Base-by-base conservation (phyloP, 2,113 vertebrate species). In the Bagarius yarrelli region DNA sequence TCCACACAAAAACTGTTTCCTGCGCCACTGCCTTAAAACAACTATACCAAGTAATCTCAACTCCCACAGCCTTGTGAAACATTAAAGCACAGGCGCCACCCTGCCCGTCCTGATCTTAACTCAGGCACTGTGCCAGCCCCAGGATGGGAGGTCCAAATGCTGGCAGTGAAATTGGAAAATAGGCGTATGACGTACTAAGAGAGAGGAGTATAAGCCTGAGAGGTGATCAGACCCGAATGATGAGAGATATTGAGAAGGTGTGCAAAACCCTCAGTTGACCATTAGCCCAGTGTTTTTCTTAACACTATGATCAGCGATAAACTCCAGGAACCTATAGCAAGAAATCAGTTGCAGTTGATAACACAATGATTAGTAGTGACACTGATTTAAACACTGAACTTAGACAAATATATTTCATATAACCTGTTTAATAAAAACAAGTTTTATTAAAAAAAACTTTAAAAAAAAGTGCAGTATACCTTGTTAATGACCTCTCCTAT, bases 201-300 rank as follows among this genome's bases (percentile, higher is more conserved):
- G 87, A 0, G 30, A 89, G 87, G 91, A 91, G 90, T 76, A 70
- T 79, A 47, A 85, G 32, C 13, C 44, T 3, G 21, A 27, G 30
- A 83, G 83, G 90, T 90, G 92, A 91, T 92, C 91, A 89, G 91
- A 89, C 86, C 61, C 27, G 57, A 72, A 90, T 4, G 95, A 94
- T 95, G 95, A 97, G 93, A 95, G 96, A 97, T 89, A 88, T 79
- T 84, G 87, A 84, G 84, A 83, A 84, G 89, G 94, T 91, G 90
- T 86, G 80, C 25, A 14, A 78, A 63, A 44, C 50, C 77, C 61
- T 34, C 36, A 23, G 27, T 30, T 52, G 66, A 70, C 71, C 80
- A 14, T 44, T 52, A 78, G 67, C 50, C 27, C 61, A 64, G 3
- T 50, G 57, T 32, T 16, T 40, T 30, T 76, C n/a, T 40, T 60